A percentile compares a stretch with the other conserved stretches of the same genome.
Evolutionary conservation across 2,888 invertebrate species (phyloP).

Genomic region (Mayetiola destructor): DNA sequence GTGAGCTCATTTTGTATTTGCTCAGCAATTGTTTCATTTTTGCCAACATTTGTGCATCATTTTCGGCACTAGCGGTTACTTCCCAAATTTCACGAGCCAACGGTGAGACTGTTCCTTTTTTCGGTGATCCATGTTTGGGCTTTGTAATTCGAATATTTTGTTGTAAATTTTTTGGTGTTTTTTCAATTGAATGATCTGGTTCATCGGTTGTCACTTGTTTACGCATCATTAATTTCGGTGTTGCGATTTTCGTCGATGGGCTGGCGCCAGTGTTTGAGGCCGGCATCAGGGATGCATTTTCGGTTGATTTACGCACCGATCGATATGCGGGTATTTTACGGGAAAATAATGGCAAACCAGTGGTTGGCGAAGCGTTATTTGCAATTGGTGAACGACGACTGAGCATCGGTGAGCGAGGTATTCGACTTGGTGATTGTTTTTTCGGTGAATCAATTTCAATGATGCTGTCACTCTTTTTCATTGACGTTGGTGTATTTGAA

Average conservation of each 20-base stretch:
- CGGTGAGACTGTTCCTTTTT: constrained; percentile 39
- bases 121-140: constrained; percentile 29
- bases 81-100: constrained; percentile 55
- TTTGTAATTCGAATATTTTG: constrained; percentile 37
- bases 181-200: constrained; percentile 45
- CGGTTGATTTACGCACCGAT: constrained; percentile 37
- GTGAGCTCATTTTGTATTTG: constrained; percentile 33
- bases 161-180: constrained; percentile 31
- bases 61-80: constrained; percentile 53
- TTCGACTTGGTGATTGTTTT: constrained; percentile 38
- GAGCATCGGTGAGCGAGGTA: constrained; percentile 31
- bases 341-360: constrained; percentile 26
- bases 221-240: constrained; percentile 64
- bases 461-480: no score
- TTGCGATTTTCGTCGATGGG: constrained; percentile 33
- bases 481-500: no score
- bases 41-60: constrained; percentile 56
- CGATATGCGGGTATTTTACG: constrained; percentile 32
- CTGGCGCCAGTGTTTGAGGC: constrained; percentile 17
- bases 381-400: constrained; percentile 27
- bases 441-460: constrained; percentile 30
- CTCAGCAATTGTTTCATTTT: constrained; percentile 58
- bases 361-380: constrained; percentile 17
- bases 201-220: constrained; percentile 27
- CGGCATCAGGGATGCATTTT: constrained; percentile 30